Base-by-base conservation (phyloP, 2,797 vertebrate species). In the Paramormyrops hopkinsi region DNA sequence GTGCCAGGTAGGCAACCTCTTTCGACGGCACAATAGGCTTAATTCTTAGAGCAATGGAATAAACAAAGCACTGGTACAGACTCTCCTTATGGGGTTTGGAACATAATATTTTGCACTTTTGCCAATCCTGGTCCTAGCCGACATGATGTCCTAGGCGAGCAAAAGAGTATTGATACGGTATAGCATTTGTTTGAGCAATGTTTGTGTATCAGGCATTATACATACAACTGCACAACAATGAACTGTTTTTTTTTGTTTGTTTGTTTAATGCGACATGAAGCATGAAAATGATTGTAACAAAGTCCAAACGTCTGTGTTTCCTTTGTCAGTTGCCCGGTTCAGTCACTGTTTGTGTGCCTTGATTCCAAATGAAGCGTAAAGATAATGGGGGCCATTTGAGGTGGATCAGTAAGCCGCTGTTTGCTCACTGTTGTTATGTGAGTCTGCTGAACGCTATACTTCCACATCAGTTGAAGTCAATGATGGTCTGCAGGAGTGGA, bases 401-500 rank as follows among this genome's bases (percentile, higher is more conserved):
- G 6, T 50, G 46, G 11, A 87, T 22, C 29, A 37, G 50, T 29
- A 54, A 86, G 29, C 50, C 11, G 11, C 2, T 11, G 86, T 41
- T 85, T 51, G 29, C 17, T n/a, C 22, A 29, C 46, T 51, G 48
- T 2, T 22, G 86, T 87, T 11, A 19, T 56, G 54, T 2, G 65
- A 37, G 65, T 46, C 83, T 50, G 83, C 22, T 14, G 48, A 37
- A 41, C 12, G 14, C 37, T 79, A 4, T 6, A 19, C 12, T 19
- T 44, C 33, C 37, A 79, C 1, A 12, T 59, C 14, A 95, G 33
- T 93, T 97, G 92, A 97, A 97, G 50, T 96, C 93, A 92, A 95
- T 94, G 73, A 97, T 96, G 54, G 93, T 93, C 90, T 89, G 94
- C 89, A 97, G 92, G 1, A 97, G 91, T 9, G 94, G 95, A 12